A percentile compares a stretch with the other conserved stretches of the same genome.
Evolutionary conservation across 2,888 invertebrate species (phyloP).

Genomic region (Byasa hedistus): DNA sequence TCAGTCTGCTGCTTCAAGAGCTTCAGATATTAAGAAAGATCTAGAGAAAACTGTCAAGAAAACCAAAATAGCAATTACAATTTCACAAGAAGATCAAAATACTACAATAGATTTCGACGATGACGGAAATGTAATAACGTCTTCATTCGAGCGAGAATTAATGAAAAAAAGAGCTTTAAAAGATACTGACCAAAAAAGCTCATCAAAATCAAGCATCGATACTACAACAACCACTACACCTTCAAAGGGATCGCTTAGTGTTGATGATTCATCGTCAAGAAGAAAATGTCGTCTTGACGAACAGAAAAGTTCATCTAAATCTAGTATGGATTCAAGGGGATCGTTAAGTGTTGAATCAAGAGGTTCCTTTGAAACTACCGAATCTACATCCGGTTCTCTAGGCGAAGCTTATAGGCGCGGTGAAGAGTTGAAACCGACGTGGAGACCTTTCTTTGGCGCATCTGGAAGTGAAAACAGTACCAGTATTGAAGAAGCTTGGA

Average conservation of each 20-base stretch:
- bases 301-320: conserved; percentile 81
- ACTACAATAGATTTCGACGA: conserved; percentile 77
- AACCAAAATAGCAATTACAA: conserved; percentile 76
- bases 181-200: conserved; percentile 74
- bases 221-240: conserved; percentile 73
- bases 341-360: conserved; percentile 84
- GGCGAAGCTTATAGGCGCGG: conserved; percentile 85
- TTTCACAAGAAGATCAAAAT: conserved; percentile 77
- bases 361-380: conserved; percentile 85
- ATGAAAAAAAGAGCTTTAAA: conserved; percentile 69
- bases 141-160: conserved; percentile 67
- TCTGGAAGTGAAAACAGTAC: conserved; percentile 89
- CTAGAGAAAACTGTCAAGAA: conserved; percentile 74
- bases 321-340: conserved; percentile 82
- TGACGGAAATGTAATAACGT: conserved; percentile 72
- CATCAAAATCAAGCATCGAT: conserved; percentile 81
- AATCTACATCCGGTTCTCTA: conserved; percentile 86
- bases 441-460: conserved; percentile 91
- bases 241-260: conserved; percentile 75
- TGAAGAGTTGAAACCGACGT: conserved; percentile 88
- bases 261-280: conserved; percentile 74
- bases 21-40: conserved; percentile 70
- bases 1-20: conserved; percentile 77
- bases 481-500: conserved; percentile 90
- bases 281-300: conserved; percentile 70